Percentiles rank a stretch among this genome's conserved stretches.
Evolutionary conservation across 2,113 vertebrate genomes (phyloP).

Genomic region (Indicator indicator): DNA sequence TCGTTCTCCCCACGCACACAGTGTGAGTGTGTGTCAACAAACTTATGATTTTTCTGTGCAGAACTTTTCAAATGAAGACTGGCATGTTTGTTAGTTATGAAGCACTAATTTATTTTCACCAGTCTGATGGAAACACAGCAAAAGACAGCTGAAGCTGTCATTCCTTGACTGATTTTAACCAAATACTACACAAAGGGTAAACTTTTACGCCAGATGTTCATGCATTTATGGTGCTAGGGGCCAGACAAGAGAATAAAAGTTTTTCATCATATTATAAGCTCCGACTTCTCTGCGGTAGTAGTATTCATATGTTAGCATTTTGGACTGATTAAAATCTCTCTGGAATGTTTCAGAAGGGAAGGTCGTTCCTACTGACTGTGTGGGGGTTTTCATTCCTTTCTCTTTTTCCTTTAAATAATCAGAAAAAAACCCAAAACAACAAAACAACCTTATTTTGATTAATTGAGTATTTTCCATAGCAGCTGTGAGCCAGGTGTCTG

Average conservation of each 20-base stretch:
- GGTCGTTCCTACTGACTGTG: neutral
- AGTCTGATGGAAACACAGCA: neutral
- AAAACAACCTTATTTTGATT: slow-evolving; percentile 43
- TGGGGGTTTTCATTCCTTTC: neutral
- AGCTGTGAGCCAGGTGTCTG: slow-evolving; percentile 69
- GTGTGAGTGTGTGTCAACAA: neutral
- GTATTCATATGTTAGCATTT: slow-evolving; percentile 1
- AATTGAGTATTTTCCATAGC: slow-evolving; percentile 65
- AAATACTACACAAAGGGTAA: neutral
- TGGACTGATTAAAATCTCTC: neutral
- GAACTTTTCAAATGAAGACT: neutral
- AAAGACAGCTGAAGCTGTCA: neutral
- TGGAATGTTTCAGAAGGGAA: slow-evolving; percentile 16
- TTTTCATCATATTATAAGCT: neutral
- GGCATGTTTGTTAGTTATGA: neutral
- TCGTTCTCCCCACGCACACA: neutral
- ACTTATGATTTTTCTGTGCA: neutral
- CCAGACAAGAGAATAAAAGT: neutral
- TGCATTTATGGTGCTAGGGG: neutral
- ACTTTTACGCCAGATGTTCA: neutral
- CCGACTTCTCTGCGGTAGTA: neutral
- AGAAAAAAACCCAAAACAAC: neutral
- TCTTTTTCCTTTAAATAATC: slow-evolving; percentile 37
- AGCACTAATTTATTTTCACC: neutral
- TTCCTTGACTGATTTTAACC: neutral